These are phyloP conservation scores for Nemotelus nigrinus DNA, from an alignment of 2,888 invertebrate genomes.

Conservation along the genomic window DNA sequence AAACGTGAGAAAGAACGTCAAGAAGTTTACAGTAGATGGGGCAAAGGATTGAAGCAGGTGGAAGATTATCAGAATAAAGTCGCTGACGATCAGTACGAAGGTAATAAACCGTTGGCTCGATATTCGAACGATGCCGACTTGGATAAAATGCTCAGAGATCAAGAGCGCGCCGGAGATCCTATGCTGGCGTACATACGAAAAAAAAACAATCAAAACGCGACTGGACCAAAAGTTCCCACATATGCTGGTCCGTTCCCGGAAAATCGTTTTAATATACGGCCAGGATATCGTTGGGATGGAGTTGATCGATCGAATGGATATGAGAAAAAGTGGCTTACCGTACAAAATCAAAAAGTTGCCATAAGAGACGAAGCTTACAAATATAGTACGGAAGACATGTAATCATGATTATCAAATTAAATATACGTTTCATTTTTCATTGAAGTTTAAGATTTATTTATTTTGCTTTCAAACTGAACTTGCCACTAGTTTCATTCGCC, in stretches of 20 bases:
- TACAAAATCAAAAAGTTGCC: conserved; percentile 78
- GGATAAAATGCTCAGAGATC: conserved; percentile 77
- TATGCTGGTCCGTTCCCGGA: conserved; percentile 90
- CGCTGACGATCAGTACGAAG: conserved; percentile 82
- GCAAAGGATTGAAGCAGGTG: conserved; percentile 85
- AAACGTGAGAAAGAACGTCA: conserved; percentile 73
- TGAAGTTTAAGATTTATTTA: neutral
- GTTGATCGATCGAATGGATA: conserved; percentile 97
- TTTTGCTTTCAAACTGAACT: neutral
- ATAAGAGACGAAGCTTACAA: conserved; percentile 87
- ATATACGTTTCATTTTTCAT: neutral
- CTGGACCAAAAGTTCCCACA: conserved; percentile 69
- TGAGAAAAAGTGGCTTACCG: conserved; percentile 88
- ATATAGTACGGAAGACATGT: conserved; percentile 96
- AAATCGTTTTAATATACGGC: conserved; percentile 90
- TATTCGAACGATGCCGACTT: conserved; percentile 89
- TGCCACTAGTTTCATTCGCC: no score
- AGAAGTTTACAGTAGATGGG: conserved; percentile 85
- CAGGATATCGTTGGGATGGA: conserved; percentile 98
- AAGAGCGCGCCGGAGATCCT: conserved; percentile 89
- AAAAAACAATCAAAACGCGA: conserved; percentile 68
- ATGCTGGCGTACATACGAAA: conserved; percentile 88
- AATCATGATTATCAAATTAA: conserved; percentile 55
- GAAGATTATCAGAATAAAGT: conserved; percentile 76
- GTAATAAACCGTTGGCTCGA: conserved; percentile 90